Evolutionary conservation across 2,113 vertebrate species (phyloP).

Genomic region (Semicossyphus pulcher): DNA sequence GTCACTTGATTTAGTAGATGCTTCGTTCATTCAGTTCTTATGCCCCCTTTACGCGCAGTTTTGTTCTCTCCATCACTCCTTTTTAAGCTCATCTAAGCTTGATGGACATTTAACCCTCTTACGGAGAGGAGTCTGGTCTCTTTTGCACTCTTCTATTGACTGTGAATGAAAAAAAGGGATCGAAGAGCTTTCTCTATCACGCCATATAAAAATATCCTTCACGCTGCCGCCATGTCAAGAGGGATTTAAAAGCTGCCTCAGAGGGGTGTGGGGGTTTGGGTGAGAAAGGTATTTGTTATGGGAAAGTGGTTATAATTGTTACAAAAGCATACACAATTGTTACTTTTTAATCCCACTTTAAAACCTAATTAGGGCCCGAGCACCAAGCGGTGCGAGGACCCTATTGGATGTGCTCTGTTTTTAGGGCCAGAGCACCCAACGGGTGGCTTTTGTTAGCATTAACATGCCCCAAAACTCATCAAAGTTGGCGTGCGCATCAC

Average conservation of each 20-base stretch:
- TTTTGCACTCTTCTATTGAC: slow-evolving; percentile 2
- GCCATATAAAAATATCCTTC: neutral
- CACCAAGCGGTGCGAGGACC: too few relatives aligned
- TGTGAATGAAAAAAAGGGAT: slow-evolving; percentile 33
- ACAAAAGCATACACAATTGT: neutral
- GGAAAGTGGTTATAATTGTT: neutral
- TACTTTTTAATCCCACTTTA: too few relatives aligned
- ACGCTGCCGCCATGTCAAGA: neutral
- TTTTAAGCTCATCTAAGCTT: slow-evolving; percentile 26
- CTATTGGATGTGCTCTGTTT: too few relatives aligned
- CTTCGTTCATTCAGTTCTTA: neutral
- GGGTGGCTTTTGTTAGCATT: too few relatives aligned
- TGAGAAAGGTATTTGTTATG: slow-evolving; percentile 18
- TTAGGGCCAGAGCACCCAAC: too few relatives aligned
- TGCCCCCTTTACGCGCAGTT: neutral
- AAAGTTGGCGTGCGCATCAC: too few relatives aligned
- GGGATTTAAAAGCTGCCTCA: slow-evolving; percentile 2
- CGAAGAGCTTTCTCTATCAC: neutral
- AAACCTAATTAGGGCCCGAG: too few relatives aligned
- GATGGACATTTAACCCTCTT: slow-evolving; percentile 21
- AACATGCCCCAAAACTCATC: too few relatives aligned
- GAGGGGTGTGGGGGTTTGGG: neutral
- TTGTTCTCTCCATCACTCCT: slow-evolving; percentile 12
- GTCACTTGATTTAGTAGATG: neutral
- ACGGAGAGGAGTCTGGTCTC: neutral